Percentiles rank a stretch among this genome's conserved stretches.
Evolutionary conservation across 2,888 invertebrate genomes (phyloP).

Genomic region (Serrognathus titanus): DNA sequence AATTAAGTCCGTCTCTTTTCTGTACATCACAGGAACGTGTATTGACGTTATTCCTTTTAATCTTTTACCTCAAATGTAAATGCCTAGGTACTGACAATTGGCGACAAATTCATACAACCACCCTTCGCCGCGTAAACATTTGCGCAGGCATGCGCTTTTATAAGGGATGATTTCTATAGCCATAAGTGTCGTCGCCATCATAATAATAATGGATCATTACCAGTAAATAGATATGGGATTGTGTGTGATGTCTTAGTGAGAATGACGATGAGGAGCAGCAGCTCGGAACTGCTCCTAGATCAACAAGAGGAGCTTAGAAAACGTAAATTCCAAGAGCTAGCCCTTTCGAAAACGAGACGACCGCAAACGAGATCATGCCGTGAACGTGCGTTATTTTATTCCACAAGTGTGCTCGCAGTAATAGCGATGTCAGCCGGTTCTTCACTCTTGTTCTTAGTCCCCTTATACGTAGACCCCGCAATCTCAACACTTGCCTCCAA

Average conservation of each 20-base stretch:
- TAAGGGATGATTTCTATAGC: constrained; percentile 6
- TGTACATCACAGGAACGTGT: no score
- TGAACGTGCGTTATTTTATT: constrained; percentile 68
- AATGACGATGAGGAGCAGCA: constrained; percentile 65
- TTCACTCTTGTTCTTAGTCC: constrained; percentile 69
- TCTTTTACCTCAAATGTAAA: no score
- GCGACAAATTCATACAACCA: no score
- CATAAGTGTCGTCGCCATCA: constrained; percentile 4
- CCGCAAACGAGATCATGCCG: constrained; percentile 56
- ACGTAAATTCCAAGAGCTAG: constrained; percentile 59
- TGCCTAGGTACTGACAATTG: no score
- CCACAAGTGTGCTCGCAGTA: constrained; percentile 67
- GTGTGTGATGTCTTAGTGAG: constrained; percentile 41
- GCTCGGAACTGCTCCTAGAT: constrained; percentile 74
- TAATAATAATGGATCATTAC: constrained; percentile 16
- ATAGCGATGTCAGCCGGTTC: constrained; percentile 70
- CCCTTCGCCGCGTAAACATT: no score
- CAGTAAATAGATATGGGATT: constrained; percentile 6
- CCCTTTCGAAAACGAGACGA: constrained; percentile 49
- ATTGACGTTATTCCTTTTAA: no score
- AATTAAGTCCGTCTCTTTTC: no score
- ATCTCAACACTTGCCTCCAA: constrained; percentile 68
- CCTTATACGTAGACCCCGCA: constrained; percentile 68
- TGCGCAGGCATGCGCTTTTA: constrained; percentile 11
- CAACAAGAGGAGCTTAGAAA: constrained; percentile 67